phyloP scores from a whole-genome alignment of 2,888 invertebrate genomes.

The Drosophila algonquin region DNA sequence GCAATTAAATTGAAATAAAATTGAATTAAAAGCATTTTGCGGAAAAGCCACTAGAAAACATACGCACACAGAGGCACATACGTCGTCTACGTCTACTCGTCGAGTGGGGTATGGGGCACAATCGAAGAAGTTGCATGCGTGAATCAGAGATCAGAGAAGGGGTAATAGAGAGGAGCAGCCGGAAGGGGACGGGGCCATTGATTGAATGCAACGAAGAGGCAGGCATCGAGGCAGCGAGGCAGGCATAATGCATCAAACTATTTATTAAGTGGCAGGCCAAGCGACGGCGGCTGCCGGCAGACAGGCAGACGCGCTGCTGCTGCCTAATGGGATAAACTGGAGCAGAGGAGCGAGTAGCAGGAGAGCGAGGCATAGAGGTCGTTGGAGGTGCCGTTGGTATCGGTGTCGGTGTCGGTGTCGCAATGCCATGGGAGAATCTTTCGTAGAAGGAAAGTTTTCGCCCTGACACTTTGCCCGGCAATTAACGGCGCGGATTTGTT shows the following conservation, averaged over 20 bases:
- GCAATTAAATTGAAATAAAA: slow-evolving; percentile 77
- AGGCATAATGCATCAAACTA: slow-evolving; percentile 70
- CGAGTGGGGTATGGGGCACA: neutral
- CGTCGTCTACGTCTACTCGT: neutral
- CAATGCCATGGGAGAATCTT: slow-evolving; percentile 48
- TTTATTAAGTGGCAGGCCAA: slow-evolving; percentile 69
- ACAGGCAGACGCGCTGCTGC: slow-evolving; percentile 63
- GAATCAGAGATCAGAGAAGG: neutral
- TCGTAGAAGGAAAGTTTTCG: slow-evolving; percentile 25
- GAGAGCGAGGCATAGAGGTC: neutral
- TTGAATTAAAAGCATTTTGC: slow-evolving; percentile 79
- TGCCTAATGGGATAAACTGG: slow-evolving; percentile 59
- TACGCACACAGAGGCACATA: slow-evolving; percentile 13
- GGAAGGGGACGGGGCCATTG: slow-evolving; percentile 51
- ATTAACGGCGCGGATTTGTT: slow-evolving; percentile 75
- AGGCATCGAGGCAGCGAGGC: neutral
- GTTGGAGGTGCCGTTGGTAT: neutral
- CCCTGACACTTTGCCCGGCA: slow-evolving; percentile 66
- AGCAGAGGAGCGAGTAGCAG: slow-evolving; percentile 9
- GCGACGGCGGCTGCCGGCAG: slow-evolving; percentile 56
- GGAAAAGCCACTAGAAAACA: slow-evolving; percentile 70
- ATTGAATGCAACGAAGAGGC: slow-evolving; percentile 60
- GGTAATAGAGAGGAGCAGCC: neutral
- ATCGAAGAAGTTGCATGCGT: slow-evolving; percentile 4
- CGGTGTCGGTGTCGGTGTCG: slow-evolving; percentile 22